Percentiles rank a stretch among this genome's conserved stretches.
Conservation (phyloP, 2,888 invertebrate genomes). For the Melinaea marsaeus region DNA sequence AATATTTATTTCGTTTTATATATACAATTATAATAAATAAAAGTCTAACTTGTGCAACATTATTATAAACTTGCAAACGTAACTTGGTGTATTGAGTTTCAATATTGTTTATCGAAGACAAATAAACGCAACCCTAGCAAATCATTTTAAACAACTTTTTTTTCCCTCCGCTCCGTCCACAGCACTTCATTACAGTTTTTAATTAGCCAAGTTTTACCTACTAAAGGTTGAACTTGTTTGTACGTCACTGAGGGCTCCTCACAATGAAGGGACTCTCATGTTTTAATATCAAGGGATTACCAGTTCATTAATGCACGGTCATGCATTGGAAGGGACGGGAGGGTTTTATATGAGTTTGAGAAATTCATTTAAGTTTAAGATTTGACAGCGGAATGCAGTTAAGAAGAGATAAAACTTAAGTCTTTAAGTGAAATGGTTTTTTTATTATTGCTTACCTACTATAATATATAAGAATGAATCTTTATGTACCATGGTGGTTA, state of each 20-base stretch:
- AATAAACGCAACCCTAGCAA: too few relatives aligned
- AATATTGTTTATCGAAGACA: too few relatives aligned
- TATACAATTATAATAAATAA: too few relatives aligned
- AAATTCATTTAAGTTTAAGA: constrained; percentile 5
- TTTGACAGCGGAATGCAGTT: constrained; percentile 1
- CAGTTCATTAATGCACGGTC: constrained; percentile 63
- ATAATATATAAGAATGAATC: too few relatives aligned
- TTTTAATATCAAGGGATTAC: constrained; percentile 51
- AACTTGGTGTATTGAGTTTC: too few relatives aligned
- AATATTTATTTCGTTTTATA: too few relatives aligned
- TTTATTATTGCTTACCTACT: neutral
- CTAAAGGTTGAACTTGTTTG: constrained; percentile 27
- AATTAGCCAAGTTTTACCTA: constrained; percentile 10
- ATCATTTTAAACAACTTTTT: neutral
- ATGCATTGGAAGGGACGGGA: constrained; percentile 36
- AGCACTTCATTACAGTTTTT: constrained; percentile 2
- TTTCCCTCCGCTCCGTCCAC: neutral
- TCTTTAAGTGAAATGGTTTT: neutral
- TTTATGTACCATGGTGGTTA: too few relatives aligned
- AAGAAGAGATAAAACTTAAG: neutral
- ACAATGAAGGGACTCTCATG: constrained; percentile 34
- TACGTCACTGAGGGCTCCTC: constrained; percentile 23
- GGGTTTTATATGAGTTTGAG: constrained; percentile 7
- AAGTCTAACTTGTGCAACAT: too few relatives aligned
- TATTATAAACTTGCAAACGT: too few relatives aligned